A percentile compares a stretch with the other conserved stretches of the same genome.
phyloP scores from a whole-genome alignment of 2,797 vertebrate species.

The Lycodopsis pacificus region DNA sequence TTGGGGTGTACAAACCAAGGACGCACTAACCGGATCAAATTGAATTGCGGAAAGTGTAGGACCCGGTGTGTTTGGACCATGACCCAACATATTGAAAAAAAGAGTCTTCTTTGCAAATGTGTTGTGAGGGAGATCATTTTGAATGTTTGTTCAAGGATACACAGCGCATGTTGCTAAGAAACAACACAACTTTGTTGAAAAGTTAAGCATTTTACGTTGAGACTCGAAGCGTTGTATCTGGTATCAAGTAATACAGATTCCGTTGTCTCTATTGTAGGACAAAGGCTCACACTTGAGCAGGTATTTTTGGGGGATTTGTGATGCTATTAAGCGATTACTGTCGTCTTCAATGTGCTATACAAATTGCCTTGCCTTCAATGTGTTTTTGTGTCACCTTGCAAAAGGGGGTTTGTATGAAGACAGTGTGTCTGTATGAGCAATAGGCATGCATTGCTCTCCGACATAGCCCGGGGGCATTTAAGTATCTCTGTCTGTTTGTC shows the following conservation, averaged over 20 bases:
- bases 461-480: constrained; percentile 44
- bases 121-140: neutral
- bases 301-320: neutral
- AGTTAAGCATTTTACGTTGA: neutral
- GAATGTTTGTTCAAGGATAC: neutral
- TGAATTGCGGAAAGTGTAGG: neutral
- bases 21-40: neutral
- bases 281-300: neutral
- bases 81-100: neutral
- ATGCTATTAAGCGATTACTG: neutral
- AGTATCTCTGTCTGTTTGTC: constrained; percentile 13
- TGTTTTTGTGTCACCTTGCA: constrained; percentile 17
- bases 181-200: neutral
- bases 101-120: neutral
- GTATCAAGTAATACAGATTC: neutral
- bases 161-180: neutral
- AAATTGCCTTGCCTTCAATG: neutral
- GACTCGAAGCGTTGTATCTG: neutral
- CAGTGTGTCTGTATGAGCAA: constrained; percentile 36
- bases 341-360: neutral
- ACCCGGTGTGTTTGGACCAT: neutral
- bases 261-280: neutral
- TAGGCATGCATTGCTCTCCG: constrained; percentile 37
- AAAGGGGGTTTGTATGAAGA: constrained; percentile 31
- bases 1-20: neutral